Base-by-base conservation (phyloP, 2,888 invertebrate species). In the Drosophila paranaensis region DNA sequence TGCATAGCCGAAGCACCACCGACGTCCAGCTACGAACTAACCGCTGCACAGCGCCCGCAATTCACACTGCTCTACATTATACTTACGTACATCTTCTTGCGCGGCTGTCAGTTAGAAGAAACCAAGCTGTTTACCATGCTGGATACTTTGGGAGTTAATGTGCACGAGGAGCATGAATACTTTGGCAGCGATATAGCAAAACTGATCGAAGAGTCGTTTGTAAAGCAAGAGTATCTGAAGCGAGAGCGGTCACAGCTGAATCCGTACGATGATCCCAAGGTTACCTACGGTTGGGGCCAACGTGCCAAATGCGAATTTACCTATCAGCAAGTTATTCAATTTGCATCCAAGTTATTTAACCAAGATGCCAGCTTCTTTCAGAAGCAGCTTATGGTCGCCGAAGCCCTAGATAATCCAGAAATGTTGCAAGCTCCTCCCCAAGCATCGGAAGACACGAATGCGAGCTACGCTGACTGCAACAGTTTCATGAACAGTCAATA, bases 21-120 rank as follows among this genome's bases (percentile, higher is more conserved):
- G 11, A 37, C 60, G 0, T 82, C 89, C 37, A 55, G 50, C 10
- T 53, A 63, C 20, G 89, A 86, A 37, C 27, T 86, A 13, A 85
- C 79, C 0, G 6, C 55, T 6, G 13, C 50, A 1, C 89, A 86
- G 39, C 72, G 81, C 14, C 71, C 77, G 0, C 74, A 74, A n/a
- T 60, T 69, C 5, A 73, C 81, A 10, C 6, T 86, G 35, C 64
- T 86, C 8, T 71, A 42, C 54, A 79, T 89, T 9, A 45, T 82
- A n/a, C 71, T 86, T 3, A 67, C 64, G 9, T 86, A 88, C 35
- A 79, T 89, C 20, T 89, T 89, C 9, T 30, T 86, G 57, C 82
- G 88, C 1, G 64, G 70, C 13, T 77, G 71, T 51, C 69, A 71
- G 6, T 42, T 82, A 11, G 81, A 88, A 39, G 86, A 89, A 35